A percentile compares a stretch with the other conserved stretches of the same genome.
Conservation (phyloP, 2,888 invertebrate species). For the Drosophila fungiperda region DNA sequence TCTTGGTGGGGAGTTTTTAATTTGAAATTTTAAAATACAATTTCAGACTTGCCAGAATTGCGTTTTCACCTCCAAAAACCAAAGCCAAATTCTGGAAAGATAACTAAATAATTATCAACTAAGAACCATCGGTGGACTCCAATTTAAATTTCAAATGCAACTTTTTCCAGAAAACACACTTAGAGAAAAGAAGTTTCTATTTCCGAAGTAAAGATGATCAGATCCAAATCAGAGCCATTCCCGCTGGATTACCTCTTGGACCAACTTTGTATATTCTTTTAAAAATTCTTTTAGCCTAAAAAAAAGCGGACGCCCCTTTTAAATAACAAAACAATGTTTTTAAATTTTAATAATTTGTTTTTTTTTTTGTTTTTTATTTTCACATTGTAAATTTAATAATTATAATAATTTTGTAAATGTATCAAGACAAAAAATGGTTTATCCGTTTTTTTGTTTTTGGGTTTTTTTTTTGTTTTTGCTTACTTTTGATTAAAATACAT, state of each 20-base stretch:
- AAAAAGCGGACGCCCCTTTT: no score
- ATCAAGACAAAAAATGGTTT: constrained; percentile 84
- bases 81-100: no score
- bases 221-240: background rate
- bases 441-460: constrained; percentile 51
- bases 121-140: background rate
- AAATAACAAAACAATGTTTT: constrained; percentile 18
- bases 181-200: background rate
- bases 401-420: constrained; percentile 84
- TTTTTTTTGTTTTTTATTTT: constrained; percentile 68
- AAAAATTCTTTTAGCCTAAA: background rate
- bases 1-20: background rate
- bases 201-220: background rate
- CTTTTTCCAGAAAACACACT: background rate
- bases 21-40: background rate
- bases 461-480: constrained; percentile 37
- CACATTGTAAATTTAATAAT: constrained; percentile 84
- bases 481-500: constrained; percentile 84
- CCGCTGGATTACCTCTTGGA: background rate
- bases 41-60: background rate
- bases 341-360: constrained; percentile 82
- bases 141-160: background rate
- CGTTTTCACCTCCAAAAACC: no score
- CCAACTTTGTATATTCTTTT: background rate
- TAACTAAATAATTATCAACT: background rate